Percentiles rank a stretch among this genome's conserved stretches.
phyloP scores from a whole-genome alignment of 1,140 invertebrate genomes.

The Melanaphis sacchari region DNA sequence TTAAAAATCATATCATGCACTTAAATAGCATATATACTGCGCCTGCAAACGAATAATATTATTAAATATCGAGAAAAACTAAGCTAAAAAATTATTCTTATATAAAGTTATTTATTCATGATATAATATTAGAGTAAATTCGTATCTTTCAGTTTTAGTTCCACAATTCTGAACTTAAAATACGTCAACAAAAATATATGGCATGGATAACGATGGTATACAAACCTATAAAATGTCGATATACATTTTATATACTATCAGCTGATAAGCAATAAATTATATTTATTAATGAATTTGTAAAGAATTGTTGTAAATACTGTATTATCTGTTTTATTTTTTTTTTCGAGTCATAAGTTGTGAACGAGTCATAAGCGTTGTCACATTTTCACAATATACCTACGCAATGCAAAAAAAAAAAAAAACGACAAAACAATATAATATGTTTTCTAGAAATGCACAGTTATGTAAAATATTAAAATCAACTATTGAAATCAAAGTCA shows the following conservation, averaged over 20 bases:
- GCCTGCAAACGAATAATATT: not conserved
- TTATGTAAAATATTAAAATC: not conserved
- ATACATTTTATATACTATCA: not conserved
- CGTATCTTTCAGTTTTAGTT: not conserved
- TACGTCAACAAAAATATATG: not conserved
- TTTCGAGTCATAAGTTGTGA: not conserved
- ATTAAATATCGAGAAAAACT: not conserved
- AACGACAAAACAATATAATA: not conserved
- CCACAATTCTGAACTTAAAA: not conserved
- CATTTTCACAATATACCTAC: not conserved
- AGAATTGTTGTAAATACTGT: not conserved
- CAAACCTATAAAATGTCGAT: not conserved
- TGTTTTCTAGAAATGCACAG: not conserved
- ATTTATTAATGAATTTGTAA: not conserved
- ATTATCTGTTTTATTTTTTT: not conserved
- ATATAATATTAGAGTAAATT: not conserved
- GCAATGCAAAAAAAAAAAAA: no score
- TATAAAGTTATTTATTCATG: not conserved
- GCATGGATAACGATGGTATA: not conserved
- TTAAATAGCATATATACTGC: not conserved
- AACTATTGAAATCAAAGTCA: not conserved
- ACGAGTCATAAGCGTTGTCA: not conserved
- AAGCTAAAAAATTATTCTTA: not conserved
- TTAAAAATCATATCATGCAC: not conserved
- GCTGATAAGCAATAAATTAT: no score